Evolutionary conservation across 2,888 invertebrate genomes (phyloP).

Genomic region (Malacosoma neustria): DNA sequence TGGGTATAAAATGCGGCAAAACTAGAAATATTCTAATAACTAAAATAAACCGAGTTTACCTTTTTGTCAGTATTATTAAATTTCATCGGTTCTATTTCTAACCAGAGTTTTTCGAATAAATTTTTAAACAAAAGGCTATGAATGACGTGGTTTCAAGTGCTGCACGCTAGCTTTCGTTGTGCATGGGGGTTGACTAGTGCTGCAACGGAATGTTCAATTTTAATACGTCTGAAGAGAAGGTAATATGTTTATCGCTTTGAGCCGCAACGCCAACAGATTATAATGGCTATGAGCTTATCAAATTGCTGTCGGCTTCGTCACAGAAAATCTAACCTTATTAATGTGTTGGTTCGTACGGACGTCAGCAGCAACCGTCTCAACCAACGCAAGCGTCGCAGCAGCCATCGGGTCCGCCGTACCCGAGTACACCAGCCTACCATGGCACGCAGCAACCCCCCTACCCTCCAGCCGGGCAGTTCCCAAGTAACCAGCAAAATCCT

Average conservation of each 20-base stretch:
- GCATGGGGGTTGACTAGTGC: constrained; percentile 70
- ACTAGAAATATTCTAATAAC: constrained; percentile 14
- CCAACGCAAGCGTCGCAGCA: constrained; percentile 70
- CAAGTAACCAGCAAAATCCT: constrained; percentile 57
- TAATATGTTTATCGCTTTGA: constrained; percentile 65
- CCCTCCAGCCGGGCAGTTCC: constrained; percentile 68
- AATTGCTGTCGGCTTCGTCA: constrained; percentile 68
- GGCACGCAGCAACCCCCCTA: constrained; percentile 73
- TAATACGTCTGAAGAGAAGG: constrained; percentile 49
- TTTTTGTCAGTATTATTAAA: constrained; percentile 8
- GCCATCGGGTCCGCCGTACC: constrained; percentile 68
- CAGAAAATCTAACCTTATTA: constrained; percentile 76
- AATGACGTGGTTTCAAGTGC: constrained; percentile 65
- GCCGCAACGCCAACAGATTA: constrained; percentile 54
- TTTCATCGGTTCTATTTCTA: constrained; percentile 11
- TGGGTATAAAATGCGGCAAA: constrained; percentile 21
- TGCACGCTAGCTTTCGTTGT: constrained; percentile 75
- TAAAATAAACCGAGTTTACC: constrained; percentile 14
- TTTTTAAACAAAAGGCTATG: constrained; percentile 39
- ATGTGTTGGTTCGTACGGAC: constrained; percentile 76
- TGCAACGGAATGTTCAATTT: constrained; percentile 63
- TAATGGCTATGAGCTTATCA: constrained; percentile 63
- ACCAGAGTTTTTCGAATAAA: constrained; percentile 48
- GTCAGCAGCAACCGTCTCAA: constrained; percentile 75
- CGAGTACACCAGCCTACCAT: constrained; percentile 71